Conservation (phyloP, 2,113 vertebrate genomes). For the Hoplias malabaricus region DNA sequence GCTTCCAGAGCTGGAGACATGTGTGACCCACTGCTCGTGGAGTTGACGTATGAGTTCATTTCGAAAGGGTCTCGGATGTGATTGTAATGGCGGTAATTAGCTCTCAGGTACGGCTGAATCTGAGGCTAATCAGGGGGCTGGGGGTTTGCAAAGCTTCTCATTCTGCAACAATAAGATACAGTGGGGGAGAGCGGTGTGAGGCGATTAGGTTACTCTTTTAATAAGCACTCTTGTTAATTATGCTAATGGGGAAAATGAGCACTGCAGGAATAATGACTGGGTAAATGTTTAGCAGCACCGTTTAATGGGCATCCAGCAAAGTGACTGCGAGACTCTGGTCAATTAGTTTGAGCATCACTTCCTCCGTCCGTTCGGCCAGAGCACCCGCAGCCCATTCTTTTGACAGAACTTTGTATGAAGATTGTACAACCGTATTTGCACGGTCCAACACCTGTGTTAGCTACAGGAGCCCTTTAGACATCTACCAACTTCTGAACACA, state of each 20-base stretch:
- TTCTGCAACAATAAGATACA: slow-evolving; percentile 24
- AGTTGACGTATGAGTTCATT: not conserved
- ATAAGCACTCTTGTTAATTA: slow-evolving; percentile 52
- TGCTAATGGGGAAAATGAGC: slow-evolving; percentile 35
- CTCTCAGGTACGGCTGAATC: not conserved
- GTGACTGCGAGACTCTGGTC: slow-evolving; percentile 17
- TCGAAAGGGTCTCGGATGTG: slow-evolving; percentile 1
- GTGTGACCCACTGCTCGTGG: not conserved
- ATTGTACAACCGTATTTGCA: too few relatives aligned
- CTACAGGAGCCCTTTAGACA: too few relatives aligned
- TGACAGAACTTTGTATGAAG: too few relatives aligned
- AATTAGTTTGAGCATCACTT: slow-evolving; percentile 40
- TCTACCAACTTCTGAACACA: too few relatives aligned
- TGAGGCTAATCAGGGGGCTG: slow-evolving; percentile 3
- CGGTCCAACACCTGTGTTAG: too few relatives aligned
- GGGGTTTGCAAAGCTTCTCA: slow-evolving; percentile 8
- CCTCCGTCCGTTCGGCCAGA: not conserved
- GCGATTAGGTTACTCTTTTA: slow-evolving; percentile 41
- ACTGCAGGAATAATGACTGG: slow-evolving; percentile 45
- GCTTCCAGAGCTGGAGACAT: not conserved
- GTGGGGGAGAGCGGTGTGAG: slow-evolving; percentile 30
- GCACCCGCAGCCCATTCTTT: not conserved
- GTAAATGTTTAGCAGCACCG: slow-evolving; percentile 38
- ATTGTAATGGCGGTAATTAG: slow-evolving; percentile 38
- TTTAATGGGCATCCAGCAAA: slow-evolving; percentile 34